Base-by-base conservation (phyloP, 2,797 vertebrate genomes). In the Vipera ursinii region DNA sequence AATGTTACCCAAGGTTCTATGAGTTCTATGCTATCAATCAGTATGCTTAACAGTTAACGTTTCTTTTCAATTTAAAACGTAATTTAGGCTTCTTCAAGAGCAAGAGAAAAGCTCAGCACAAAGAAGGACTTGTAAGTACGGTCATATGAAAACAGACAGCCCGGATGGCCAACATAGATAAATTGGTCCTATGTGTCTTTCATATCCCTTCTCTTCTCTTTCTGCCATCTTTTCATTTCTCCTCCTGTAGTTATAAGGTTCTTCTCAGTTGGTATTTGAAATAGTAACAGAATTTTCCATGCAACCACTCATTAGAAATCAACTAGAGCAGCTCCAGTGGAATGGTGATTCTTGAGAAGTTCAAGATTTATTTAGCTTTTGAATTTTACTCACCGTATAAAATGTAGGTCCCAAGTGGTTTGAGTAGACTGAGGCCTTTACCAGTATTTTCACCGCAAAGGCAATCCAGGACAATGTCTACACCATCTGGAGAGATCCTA, bases 391-490 rank as follows among this genome's bases (percentile, higher is more conserved):
- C 91, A 99, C 99, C 99, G 38, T 99, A 99, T 92, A 99, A 98
- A 97, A 99, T 99, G 60, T 99, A 99, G 63, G 98, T 99, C 96
- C 99, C 99, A 95, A 99, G 97, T 2, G 99, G 99, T 95, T 99
- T 99, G 93, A 99, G 98, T 94, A 99, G 98, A 96, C 98, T 98
- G 92, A 99, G 98, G 28, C 99, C 98, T 97, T 99, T 99, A 69
- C 98, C 99, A 4, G 99, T 99, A 94, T 99, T 99, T 96, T 99
- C 99, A 90, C 99, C 99, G 97, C 99, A 99, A 90, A 99, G 97
- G 95, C 98, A 99, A 96, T 99, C 99, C 97, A 99, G 96, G 94
- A 99, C 99, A 38, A 99, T 98, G 97, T 99, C 99, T 57, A 99
- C 98, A 89, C 99, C 99, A 90, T 99, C 99, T 55, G 98, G 97